A percentile compares a stretch with the other conserved stretches of the same genome.
Conservation (phyloP, 2,888 invertebrate species). For the Epsilonema sp. region DNA sequence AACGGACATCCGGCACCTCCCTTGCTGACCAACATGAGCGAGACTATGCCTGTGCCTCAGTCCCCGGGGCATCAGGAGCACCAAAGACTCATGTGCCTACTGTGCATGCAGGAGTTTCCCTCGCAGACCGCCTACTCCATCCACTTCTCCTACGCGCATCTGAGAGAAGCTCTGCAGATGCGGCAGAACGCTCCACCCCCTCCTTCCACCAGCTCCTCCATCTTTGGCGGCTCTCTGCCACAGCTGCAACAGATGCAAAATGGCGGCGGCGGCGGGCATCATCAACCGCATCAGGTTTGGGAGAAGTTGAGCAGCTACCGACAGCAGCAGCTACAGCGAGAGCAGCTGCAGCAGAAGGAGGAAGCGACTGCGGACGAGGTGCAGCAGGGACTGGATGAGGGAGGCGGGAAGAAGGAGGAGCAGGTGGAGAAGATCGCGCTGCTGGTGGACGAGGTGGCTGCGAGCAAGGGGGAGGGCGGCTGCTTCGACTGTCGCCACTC, state of each 20-base stretch:
- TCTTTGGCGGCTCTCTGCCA: not conserved
- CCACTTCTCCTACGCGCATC: slow-evolving; percentile 11
- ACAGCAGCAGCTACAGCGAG: too few relatives aligned
- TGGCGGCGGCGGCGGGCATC: not conserved
- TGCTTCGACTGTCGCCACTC: slow-evolving; percentile 7
- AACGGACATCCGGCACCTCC: too few relatives aligned
- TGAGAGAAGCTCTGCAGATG: not conserved
- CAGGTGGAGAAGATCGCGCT: not conserved
- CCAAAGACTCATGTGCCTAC: slow-evolving; percentile 11
- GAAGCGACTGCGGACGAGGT: not conserved
- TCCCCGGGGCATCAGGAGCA: not conserved
- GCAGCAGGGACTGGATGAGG: not conserved
- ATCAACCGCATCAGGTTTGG: not conserved
- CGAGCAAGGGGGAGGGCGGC: not conserved
- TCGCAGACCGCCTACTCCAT: slow-evolving; percentile 11
- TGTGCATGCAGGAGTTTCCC: slow-evolving; percentile 13
- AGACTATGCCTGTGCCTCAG: not conserved
- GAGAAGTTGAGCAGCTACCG: not conserved
- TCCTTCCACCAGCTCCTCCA: not conserved
- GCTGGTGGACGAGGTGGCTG: not conserved
- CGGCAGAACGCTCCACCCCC: not conserved
- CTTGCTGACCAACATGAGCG: not conserved
- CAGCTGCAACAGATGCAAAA: not conserved
- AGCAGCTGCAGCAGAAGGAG: too few relatives aligned
- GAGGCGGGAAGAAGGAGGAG: not conserved